These are phyloP conservation scores for Diglossa brunneiventris DNA, from an alignment of 2,113 vertebrate species.

Conservation along the genomic window DNA sequence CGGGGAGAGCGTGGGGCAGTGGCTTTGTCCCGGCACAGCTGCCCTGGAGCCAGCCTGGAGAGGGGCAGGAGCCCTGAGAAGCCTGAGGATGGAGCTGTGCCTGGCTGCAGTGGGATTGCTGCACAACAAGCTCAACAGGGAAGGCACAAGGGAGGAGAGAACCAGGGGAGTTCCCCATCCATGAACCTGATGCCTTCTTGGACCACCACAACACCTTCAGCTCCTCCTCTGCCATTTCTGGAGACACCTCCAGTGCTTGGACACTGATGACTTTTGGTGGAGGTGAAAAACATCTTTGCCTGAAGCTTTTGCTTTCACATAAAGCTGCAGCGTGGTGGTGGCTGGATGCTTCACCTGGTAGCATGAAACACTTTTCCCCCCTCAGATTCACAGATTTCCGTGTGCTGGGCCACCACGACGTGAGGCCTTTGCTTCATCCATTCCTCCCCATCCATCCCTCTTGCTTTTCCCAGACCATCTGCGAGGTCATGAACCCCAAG, in stretches of 20 bases:
- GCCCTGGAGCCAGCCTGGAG: neutral
- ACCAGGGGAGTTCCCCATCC: neutral
- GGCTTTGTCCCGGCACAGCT: neutral
- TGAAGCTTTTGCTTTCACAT: neutral
- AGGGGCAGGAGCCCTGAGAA: neutral
- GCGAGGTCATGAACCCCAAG: neutral
- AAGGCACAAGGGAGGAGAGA: neutral
- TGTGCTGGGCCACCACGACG: neutral
- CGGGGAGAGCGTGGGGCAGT: accelerated
- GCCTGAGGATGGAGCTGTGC: neutral
- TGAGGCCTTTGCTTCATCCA: neutral
- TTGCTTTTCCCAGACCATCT: neutral
- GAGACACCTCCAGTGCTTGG: neutral
- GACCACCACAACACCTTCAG: neutral
- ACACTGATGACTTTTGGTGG: neutral
- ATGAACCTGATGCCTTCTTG: neutral
- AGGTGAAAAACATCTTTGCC: neutral
- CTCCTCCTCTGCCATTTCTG: neutral
- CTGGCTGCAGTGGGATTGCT: neutral
- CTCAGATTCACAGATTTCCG: accelerated
- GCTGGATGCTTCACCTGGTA: accelerated
- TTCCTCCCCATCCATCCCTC: neutral
- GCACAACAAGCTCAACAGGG: neutral
- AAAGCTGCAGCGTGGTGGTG: neutral
- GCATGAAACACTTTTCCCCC: accelerated